phyloP scores from a whole-genome alignment of 2,888 invertebrate genomes.

The Lycocerus yunnanus region DNA sequence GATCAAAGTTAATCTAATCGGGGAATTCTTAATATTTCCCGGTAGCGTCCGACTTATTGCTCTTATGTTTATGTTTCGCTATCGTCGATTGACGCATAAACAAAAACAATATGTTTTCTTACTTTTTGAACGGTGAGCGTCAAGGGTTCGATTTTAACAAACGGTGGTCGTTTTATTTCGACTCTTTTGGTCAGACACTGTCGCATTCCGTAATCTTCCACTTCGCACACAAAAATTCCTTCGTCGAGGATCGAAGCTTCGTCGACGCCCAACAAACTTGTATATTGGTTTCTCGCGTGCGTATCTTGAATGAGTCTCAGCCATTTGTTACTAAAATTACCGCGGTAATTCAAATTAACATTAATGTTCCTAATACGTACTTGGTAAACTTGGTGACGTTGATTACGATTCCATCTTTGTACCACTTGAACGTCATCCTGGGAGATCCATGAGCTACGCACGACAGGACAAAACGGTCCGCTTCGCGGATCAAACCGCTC shows the following conservation, averaged over 20 bases:
- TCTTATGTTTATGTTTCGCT: too few species aligned
- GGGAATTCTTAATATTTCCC: too few species aligned
- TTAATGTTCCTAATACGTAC: conserved; percentile 55
- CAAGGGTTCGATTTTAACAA: conserved; percentile 70
- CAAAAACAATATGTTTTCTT: conserved; percentile 9
- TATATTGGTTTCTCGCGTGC: conserved; percentile 62
- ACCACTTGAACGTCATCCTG: conserved; percentile 77
- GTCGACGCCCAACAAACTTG: conserved; percentile 73
- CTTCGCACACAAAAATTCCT: conserved; percentile 81
- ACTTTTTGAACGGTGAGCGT: conserved; percentile 74
- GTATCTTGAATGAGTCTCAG: conserved; percentile 59
- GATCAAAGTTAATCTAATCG: background rate
- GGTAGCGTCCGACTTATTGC: too few species aligned
- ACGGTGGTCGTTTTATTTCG: conserved; percentile 66
- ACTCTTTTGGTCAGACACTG: conserved; percentile 69
- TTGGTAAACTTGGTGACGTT: conserved; percentile 76
- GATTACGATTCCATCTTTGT: conserved; percentile 77
- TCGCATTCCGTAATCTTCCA: conserved; percentile 69
- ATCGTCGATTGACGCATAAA: too few species aligned
- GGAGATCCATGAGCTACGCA: conserved; percentile 80
- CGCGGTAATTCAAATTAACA: background rate
- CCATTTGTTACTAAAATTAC: conserved; percentile 66
- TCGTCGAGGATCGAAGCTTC: conserved; percentile 72
- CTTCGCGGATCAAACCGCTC: conserved; percentile 63
- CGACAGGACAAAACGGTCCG: conserved; percentile 76